These are phyloP conservation scores for Procambarus clarkii DNA, from an alignment of 1,140 invertebrate species.

Conservation along the genomic window DNA sequence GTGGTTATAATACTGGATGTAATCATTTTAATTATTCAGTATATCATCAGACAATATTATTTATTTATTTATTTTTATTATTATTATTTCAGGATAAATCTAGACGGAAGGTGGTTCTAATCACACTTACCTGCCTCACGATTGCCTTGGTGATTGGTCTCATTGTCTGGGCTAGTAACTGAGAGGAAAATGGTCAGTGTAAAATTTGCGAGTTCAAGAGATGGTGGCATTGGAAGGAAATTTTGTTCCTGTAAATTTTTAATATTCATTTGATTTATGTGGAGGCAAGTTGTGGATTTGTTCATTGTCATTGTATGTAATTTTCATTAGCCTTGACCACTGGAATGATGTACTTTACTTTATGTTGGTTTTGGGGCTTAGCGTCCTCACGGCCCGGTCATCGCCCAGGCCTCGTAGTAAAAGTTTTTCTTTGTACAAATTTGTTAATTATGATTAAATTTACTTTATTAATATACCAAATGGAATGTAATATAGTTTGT, in stretches of 20 bases:
- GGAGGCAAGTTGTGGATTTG: not conserved
- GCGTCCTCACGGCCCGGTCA: too few relatives aligned
- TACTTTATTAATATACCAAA: too few relatives aligned
- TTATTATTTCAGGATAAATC: slow-evolving; percentile 47
- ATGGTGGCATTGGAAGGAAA: not conserved
- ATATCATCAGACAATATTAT: too few relatives aligned
- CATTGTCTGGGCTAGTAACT: slow-evolving; percentile 51
- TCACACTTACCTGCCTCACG: slow-evolving; percentile 43
- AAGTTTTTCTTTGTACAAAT: not conserved
- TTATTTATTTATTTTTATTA: not conserved
- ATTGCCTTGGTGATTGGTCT: slow-evolving; percentile 60
- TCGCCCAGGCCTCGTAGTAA: not conserved
- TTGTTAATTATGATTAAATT: not conserved
- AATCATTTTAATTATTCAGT: too few relatives aligned
- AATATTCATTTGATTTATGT: not conserved
- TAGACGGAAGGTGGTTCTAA: slow-evolving; percentile 47
- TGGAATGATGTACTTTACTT: not conserved
- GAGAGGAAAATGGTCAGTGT: slow-evolving; percentile 6
- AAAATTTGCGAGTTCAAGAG: not conserved
- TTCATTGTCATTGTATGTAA: not conserved
- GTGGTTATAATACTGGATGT: too few relatives aligned
- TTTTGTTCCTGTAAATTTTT: not conserved
- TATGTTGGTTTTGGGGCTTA: too few relatives aligned
- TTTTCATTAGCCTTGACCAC: not conserved
- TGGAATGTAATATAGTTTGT: too few relatives aligned